These are phyloP conservation scores for Ligdia adustata DNA, from an alignment of 2,888 invertebrate species.

Conservation along the genomic window DNA sequence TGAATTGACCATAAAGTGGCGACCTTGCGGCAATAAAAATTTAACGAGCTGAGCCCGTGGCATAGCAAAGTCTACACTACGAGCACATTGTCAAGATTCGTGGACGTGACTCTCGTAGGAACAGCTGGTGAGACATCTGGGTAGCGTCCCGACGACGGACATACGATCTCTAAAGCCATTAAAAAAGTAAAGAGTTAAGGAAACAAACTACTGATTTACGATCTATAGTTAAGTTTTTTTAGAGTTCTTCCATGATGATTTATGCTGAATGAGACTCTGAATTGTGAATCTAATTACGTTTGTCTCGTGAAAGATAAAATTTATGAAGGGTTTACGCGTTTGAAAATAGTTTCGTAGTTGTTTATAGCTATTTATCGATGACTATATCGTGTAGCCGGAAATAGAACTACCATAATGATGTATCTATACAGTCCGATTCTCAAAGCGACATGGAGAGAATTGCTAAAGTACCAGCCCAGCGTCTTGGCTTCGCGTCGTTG, in stretches of 20 bases:
- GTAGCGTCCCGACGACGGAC: slow-evolving; percentile 42
- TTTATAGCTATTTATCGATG: slow-evolving; percentile 37
- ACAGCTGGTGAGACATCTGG: slow-evolving; percentile 75
- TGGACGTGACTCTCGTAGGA: slow-evolving; percentile 79
- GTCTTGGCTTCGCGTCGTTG: slow-evolving; percentile 15
- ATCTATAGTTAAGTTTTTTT: slow-evolving; percentile 39
- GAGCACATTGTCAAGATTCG: slow-evolving; percentile 57
- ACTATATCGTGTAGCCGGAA: slow-evolving; percentile 45
- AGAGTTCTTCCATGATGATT: slow-evolving; percentile 33
- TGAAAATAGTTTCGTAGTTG: slow-evolving; percentile 32
- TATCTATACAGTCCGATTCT: slow-evolving; percentile 4
- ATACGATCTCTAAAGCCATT: slow-evolving; percentile 44
- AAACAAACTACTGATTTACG: slow-evolving; percentile 59
- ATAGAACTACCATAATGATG: slow-evolving; percentile 48
- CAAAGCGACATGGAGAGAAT: slow-evolving; percentile 10
- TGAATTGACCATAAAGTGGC: slow-evolving; percentile 83
- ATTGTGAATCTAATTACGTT: slow-evolving; percentile 17
- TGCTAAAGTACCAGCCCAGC: slow-evolving; percentile 9
- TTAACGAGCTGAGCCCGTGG: slow-evolving; percentile 79
- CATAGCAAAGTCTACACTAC: slow-evolving; percentile 63
- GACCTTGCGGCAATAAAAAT: slow-evolving; percentile 84
- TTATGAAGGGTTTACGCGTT: slow-evolving; percentile 32
- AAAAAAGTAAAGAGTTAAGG: slow-evolving; percentile 62
- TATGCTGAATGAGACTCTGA: slow-evolving; percentile 24
- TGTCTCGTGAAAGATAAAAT: slow-evolving; percentile 32